These are phyloP conservation scores for Gallinago solitaria DNA, from an alignment of 2,797 vertebrate species.

Conservation along the genomic window DNA sequence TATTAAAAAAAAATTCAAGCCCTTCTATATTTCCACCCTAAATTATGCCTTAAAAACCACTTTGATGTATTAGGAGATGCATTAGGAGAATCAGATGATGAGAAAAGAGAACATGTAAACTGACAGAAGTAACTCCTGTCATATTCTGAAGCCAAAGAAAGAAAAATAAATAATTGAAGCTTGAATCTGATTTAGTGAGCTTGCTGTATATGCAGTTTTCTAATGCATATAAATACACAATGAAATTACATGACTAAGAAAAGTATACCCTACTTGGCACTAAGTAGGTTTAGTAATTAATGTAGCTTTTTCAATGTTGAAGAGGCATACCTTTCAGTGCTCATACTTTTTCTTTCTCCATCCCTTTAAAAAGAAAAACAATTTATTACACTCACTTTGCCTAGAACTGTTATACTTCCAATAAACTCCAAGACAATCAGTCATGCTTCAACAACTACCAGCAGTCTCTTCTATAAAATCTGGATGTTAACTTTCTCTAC, in stretches of 20 bases:
- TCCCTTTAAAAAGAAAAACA: constrained; percentile 81
- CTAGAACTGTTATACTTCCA: not conserved
- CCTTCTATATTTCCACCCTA: not conserved
- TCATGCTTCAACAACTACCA: not conserved
- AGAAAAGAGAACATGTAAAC: not conserved
- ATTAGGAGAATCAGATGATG: not conserved
- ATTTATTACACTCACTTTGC: not conserved
- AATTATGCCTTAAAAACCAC: not conserved
- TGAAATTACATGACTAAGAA: not conserved
- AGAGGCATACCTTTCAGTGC: constrained; percentile 89
- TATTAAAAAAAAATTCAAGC: not conserved
- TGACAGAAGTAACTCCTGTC: not conserved
- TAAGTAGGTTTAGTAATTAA: not conserved
- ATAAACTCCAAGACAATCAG: not conserved
- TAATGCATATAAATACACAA: not conserved
- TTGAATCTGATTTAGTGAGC: not conserved
- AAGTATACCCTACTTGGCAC: not conserved
- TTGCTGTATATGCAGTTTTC: not conserved
- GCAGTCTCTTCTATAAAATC: not conserved
- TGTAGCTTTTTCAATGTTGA: not conserved
- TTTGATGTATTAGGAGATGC: not conserved
- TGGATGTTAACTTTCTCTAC: not conserved
- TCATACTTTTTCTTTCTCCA: constrained; percentile 97
- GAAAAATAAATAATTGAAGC: not conserved
- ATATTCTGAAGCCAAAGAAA: not conserved